Conservation (phyloP, 1,140 invertebrate species). For the Dinothrombium tinctorium region DNA sequence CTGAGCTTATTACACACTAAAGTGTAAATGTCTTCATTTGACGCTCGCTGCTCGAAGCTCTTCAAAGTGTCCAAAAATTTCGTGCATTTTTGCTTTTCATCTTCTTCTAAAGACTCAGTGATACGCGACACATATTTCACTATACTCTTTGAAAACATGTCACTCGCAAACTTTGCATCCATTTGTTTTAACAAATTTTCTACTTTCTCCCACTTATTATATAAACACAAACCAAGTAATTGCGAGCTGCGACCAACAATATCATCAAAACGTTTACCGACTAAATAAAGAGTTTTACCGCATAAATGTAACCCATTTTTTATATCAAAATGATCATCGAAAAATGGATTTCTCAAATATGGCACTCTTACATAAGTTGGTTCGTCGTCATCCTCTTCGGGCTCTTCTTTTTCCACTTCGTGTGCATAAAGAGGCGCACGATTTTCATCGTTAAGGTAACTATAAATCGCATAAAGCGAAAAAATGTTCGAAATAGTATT, state of each 20-base stretch:
- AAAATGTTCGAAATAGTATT: slow-evolving; percentile 43
- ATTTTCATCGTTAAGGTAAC: slow-evolving; percentile 34
- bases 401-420: slow-evolving; percentile 5
- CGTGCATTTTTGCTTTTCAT: neutral
- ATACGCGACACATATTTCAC: neutral
- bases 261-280: slow-evolving; percentile 26
- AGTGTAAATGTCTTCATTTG: neutral
- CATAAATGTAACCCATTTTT: slow-evolving; percentile 35
- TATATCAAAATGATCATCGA: slow-evolving; percentile 69
- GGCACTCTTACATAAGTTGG: slow-evolving; percentile 28
- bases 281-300: slow-evolving; percentile 47
- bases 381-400: slow-evolving; percentile 25
- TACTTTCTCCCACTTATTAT: slow-evolving; percentile 37
- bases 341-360: slow-evolving; percentile 50
- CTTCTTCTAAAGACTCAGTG: neutral
- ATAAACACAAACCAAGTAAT: slow-evolving; percentile 29
- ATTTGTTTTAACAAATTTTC: slow-evolving; percentile 21
- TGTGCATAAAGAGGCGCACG: no score
- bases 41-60: neutral
- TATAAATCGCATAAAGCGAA: slow-evolving; percentile 44
- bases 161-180: slow-evolving; percentile 11
- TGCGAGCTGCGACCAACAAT: slow-evolving; percentile 34
- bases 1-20: slow-evolving; percentile 1
- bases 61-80: neutral
- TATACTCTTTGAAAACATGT: neutral